These are phyloP conservation scores for Bombus ignitus DNA, from an alignment of 1,140 invertebrate genomes.

Conservation along the genomic window DNA sequence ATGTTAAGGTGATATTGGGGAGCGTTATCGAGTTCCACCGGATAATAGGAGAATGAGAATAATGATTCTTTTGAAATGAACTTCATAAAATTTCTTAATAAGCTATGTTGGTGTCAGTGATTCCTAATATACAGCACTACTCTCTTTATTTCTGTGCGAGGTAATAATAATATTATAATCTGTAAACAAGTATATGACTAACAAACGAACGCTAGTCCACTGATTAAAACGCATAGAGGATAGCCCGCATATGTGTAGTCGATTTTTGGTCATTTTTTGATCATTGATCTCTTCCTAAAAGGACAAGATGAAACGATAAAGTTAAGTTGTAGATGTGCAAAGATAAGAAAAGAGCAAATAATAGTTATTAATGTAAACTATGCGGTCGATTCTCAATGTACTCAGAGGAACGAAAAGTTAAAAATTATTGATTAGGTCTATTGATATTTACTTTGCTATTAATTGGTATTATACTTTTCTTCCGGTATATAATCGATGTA, in stretches of 20 bases:
- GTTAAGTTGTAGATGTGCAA: neutral
- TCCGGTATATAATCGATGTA: constrained; percentile 49
- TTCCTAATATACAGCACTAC: constrained; percentile 34
- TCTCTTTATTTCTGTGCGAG: neutral
- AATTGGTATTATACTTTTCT: constrained; percentile 17
- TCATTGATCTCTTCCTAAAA: no score
- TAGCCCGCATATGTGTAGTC: neutral
- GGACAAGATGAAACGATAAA: neutral
- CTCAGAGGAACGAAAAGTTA: neutral
- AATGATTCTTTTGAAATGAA: constrained; percentile 5
- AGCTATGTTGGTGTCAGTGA: neutral
- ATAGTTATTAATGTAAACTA: neutral
- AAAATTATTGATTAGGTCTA: neutral
- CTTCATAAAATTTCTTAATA: constrained; percentile 7
- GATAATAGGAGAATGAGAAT: neutral
- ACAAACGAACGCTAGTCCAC: constrained; percentile 5
- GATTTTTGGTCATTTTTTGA: neutral
- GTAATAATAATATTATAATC: neutral
- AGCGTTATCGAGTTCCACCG: neutral
- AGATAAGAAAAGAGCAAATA: neutral
- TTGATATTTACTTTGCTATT: neutral
- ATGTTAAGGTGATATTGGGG: no score
- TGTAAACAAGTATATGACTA: neutral
- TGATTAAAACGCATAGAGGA: constrained; percentile 3
- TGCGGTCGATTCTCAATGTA: neutral